Base-by-base conservation (phyloP, 2,888 invertebrate species). In the Beris morrisii region DNA sequence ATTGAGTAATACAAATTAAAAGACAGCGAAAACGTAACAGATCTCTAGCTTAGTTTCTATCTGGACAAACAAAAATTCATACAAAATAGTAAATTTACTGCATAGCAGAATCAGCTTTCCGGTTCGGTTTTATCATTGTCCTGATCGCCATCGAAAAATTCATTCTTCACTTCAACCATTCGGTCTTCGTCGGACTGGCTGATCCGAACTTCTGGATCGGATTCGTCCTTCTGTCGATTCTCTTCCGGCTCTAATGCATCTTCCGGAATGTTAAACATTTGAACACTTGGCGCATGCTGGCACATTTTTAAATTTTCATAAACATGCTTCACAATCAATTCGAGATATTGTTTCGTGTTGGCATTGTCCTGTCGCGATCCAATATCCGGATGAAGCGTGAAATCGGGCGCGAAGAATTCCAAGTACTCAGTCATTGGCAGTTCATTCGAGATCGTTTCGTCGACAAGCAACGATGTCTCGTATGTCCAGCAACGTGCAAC, bases 401-500 rank as follows among this genome's bases (percentile, higher is more conserved):
- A 98, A 78, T 99, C 98, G 0, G 98, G 98, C 0, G 94, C 95
- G 79, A 98, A 99, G 79, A 95, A 98, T 78, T 97, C 97, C 66
- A 97, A 84, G 77, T 97, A 99, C 77, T 98, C 97, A 0, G 93
- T 95, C 78, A 93, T 92, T 0, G 99, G 99, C 46, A 99, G 84
- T 76, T 98, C 97, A 78, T 97, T 95, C 57, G 91, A 92, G 66
- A 99, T 95, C 68, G 88, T 89, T 75, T 97, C 95, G 75, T 97
- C 97, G 0, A 97, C 88, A 2, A 98, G 82, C 0, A 99, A 82
- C 0, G 97, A 94, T 0, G 99, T 99, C 82, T 99, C 99, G 75
- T 97, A 97, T 0, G 98, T 97, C 99, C 99, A 99, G 79, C 97
- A 98, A 4, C 99, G 85, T 0, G 99, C 98, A 0, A 99, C 98